Base-by-base conservation (phyloP, 1,140 invertebrate genomes). In the Zelostemma sp. region DNA sequence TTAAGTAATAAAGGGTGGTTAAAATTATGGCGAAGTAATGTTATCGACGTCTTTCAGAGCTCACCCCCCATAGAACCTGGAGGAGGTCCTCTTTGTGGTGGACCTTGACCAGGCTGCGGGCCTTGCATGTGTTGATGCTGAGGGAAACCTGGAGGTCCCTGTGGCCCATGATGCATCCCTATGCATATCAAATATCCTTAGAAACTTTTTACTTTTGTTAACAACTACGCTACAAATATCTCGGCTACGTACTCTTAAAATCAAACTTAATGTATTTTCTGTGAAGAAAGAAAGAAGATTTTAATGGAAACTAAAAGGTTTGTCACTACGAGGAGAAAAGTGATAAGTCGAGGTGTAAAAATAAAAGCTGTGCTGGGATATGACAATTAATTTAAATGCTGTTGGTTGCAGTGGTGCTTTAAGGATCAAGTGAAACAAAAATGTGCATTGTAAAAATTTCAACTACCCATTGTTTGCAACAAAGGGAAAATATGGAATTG, bases 111-210 rank as follows among this genome's bases (percentile, higher is more conserved):
- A 73, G 86, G 86, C 63, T 88, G 88, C 41, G 86, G 85, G 43
- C 91, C 90, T 86, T 93, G 91, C 89, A 93, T 91, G 78, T 91
- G 89, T 41, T 90, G 88, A 70, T 89, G 88, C 46, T 89, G 89
- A 77, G 90, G 87, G 84, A 81, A 89, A 72, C 83, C 82, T 49
- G 86, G 84, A 64, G 82, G 81, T 78, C 84, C 85, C 79, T 83
- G 82, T 76, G 78, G 83, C 75, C 84, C 84, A 66, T 85, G 84
- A 79, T 83, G 82, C 81, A 85, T 85, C 61, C 83, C 80, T 85
- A 79, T 73, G 75, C 68, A 79, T 63, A 70, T 43, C 66, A 61
- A 79, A 68, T 47, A 65, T 57, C 48, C 59, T 54, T 67, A 46
- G 33, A 11, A 61, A 45, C 47, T 4, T 46, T 35, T 35, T 35